These are phyloP conservation scores for Hyposmocoma kahamanoa DNA, from an alignment of 1,140 invertebrate species.

Conservation along the genomic window DNA sequence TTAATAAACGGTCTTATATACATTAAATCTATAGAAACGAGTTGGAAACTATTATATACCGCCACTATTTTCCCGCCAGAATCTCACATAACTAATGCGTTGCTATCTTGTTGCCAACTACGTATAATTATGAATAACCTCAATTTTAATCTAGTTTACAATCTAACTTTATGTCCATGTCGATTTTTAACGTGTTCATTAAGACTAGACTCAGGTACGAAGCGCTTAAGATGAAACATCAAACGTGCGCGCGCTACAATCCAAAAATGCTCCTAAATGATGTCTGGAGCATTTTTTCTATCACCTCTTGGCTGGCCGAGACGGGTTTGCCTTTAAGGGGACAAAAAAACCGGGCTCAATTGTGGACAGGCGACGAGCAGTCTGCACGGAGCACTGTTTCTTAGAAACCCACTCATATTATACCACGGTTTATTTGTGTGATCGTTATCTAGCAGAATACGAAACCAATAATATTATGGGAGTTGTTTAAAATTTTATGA, in stretches of 20 bases:
- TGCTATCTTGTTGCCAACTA: too few species aligned
- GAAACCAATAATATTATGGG: neutral
- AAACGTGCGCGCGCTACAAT: conserved; percentile 41
- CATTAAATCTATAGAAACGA: too few species aligned
- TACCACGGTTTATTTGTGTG: neutral
- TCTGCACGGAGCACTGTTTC: conserved; percentile 53
- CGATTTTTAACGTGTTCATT: conserved; percentile 36
- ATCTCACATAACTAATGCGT: too few species aligned
- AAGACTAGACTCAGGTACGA: conserved; percentile 27
- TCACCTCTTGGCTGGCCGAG: conserved; percentile 36
- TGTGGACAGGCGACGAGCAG: conserved; percentile 64
- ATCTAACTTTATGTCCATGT: too few species aligned
- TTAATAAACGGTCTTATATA: too few species aligned
- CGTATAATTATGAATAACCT: too few species aligned
- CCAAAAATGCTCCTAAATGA: conserved; percentile 45
- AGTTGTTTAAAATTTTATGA: too few species aligned
- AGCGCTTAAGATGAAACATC: conserved; percentile 52
- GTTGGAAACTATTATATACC: too few species aligned
- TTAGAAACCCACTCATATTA: conserved; percentile 28
- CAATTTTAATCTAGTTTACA: too few species aligned
- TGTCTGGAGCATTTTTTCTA: conserved; percentile 52
- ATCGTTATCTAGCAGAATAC: neutral
- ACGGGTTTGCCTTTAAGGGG: conserved; percentile 29
- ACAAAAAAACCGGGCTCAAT: conserved; percentile 53
- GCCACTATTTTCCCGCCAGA: too few species aligned